Evolutionary conservation across 2,888 invertebrate species (phyloP).

Genomic region (Rhogogaster chlorosoma): DNA sequence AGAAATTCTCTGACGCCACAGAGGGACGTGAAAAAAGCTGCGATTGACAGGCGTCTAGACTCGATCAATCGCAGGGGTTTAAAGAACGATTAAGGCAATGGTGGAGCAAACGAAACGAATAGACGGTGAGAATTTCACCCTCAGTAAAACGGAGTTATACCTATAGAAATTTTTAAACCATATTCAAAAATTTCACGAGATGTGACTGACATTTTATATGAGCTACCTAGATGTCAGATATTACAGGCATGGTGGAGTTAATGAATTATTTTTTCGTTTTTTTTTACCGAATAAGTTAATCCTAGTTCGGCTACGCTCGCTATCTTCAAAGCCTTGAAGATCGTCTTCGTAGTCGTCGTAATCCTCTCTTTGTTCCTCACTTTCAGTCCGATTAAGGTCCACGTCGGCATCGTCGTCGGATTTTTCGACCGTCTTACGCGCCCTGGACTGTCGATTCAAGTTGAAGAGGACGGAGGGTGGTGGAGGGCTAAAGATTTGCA

Average conservation of each 20-base stretch:
- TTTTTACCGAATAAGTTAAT: slow-evolving; percentile 65
- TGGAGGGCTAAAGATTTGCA: slow-evolving; percentile 69
- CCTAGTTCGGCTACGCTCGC: slow-evolving; percentile 70
- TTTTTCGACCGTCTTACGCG: slow-evolving; percentile 62
- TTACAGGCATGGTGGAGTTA: not conserved
- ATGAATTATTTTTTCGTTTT: not conserved
- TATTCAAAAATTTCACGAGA: not conserved
- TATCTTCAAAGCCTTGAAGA: slow-evolving; percentile 71
- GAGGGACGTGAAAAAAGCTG: not conserved
- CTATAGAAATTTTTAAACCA: not conserved
- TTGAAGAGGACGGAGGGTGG: slow-evolving; percentile 70
- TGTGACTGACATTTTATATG: not conserved
- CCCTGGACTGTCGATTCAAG: slow-evolving; percentile 63
- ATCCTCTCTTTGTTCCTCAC: slow-evolving; percentile 63
- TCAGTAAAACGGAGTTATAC: not conserved
- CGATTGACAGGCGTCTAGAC: slow-evolving; percentile 16
- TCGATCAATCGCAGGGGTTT: slow-evolving; percentile 27
- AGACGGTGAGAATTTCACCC: not conserved
- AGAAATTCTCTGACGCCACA: not conserved
- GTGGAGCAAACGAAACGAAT: not conserved
- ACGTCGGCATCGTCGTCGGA: slow-evolving; percentile 55
- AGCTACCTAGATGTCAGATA: not conserved
- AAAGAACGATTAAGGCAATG: not conserved
- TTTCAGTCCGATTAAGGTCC: slow-evolving; percentile 56
- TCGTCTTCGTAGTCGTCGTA: slow-evolving; percentile 72